Evolutionary conservation across 1,140 invertebrate genomes (phyloP).

Genomic region (Maconellicoccus hirsutus): DNA sequence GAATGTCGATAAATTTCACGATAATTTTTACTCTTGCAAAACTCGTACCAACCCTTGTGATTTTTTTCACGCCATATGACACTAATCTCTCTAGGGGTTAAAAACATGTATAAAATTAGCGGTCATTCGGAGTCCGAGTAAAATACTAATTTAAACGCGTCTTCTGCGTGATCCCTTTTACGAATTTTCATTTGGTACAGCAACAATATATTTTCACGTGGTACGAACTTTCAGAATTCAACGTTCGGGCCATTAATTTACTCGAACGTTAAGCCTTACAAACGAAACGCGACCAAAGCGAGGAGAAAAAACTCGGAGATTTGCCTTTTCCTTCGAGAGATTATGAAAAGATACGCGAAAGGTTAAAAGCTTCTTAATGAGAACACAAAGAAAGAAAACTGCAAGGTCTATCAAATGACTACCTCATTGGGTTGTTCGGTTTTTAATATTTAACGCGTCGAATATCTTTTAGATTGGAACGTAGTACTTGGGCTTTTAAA

Average conservation of each 20-base stretch:
- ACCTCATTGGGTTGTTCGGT: not conserved
- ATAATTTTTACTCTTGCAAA: not conserved
- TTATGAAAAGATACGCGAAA: constrained; percentile 11
- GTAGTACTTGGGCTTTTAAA: not conserved
- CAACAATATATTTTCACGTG: constrained; percentile 1
- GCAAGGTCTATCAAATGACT: constrained; percentile 1
- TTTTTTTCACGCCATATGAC: not conserved
- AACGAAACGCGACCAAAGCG: not conserved
- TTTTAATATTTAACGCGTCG: constrained; percentile 11
- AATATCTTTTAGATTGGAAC: not conserved
- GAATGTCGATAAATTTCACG: no score
- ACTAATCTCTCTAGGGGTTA: not conserved
- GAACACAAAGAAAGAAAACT: constrained; percentile 12
- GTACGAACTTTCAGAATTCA: not conserved
- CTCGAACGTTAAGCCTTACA: not conserved
- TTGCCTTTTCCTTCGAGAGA: not conserved
- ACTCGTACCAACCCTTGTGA: not conserved
- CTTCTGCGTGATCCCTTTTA: not conserved
- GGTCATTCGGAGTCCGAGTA: not conserved
- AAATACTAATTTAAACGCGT: not conserved
- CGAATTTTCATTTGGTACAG: not conserved
- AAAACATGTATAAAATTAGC: not conserved
- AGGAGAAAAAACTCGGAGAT: not conserved
- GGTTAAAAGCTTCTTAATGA: constrained; percentile 22
- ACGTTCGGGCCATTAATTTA: not conserved